phyloP scores from a whole-genome alignment of 2,113 vertebrate species.

The Lycocorax pyrrhopterus region DNA sequence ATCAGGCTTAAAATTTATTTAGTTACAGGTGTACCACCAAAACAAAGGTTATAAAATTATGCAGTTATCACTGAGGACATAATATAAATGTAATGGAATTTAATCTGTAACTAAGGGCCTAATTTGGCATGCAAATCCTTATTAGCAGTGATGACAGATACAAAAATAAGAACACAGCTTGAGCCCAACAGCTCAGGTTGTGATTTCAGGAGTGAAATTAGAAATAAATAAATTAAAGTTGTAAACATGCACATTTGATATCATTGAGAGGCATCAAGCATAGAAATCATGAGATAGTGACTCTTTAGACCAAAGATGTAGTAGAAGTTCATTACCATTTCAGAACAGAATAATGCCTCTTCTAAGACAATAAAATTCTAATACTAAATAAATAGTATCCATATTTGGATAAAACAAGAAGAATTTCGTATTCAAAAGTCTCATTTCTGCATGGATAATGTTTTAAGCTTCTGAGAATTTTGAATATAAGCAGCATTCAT shows the following conservation, averaged over 20 bases:
- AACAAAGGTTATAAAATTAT: neutral
- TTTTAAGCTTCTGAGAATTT: neutral
- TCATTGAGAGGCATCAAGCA: neutral
- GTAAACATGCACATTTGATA: neutral
- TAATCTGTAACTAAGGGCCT: neutral
- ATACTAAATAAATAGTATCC: neutral
- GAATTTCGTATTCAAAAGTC: neutral
- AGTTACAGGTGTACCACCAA: neutral
- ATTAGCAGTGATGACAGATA: neutral
- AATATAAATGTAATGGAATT: neutral
- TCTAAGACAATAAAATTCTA: neutral
- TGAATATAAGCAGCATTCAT: neutral
- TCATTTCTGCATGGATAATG: neutral
- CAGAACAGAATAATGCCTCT: neutral
- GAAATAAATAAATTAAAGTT: neutral
- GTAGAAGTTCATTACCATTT: neutral
- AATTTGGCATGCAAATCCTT: conserved; percentile 24
- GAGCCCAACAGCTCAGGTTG: neutral
- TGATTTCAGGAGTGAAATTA: neutral
- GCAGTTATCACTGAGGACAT: neutral
- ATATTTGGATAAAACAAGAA: neutral
- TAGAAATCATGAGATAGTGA: neutral
- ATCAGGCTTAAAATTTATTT: neutral
- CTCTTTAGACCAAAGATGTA: neutral
- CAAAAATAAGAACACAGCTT: neutral